Evolutionary conservation across 1,140 invertebrate species (phyloP).

Genomic region (Drosophila funebris): DNA sequence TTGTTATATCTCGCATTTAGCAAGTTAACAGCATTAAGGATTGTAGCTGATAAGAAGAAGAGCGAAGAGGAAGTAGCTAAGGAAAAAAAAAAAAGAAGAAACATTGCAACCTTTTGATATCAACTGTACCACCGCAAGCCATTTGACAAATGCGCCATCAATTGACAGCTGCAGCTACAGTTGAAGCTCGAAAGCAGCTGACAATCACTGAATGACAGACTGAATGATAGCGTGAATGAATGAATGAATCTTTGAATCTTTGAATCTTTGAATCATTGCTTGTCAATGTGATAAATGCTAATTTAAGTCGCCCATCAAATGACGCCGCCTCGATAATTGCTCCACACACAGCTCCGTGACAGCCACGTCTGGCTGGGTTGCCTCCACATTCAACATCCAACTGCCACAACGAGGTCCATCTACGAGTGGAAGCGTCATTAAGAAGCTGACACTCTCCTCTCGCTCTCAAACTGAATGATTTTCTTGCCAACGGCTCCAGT

Average conservation of each 20-base stretch:
- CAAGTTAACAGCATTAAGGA: background rate
- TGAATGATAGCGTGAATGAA: conserved; percentile 23
- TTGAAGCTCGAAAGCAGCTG: background rate
- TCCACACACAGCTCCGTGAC: background rate
- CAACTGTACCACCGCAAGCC: conserved; percentile 17
- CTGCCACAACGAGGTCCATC: background rate
- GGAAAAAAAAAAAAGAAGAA: too few relatives aligned
- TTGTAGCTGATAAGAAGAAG: background rate
- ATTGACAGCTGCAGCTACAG: conserved; percentile 22
- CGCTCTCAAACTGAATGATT: background rate
- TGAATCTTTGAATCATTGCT: conserved; percentile 29
- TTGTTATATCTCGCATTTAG: background rate
- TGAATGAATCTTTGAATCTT: background rate
- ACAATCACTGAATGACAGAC: conserved; percentile 27
- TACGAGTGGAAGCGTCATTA: conserved; percentile 7
- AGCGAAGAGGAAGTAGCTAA: background rate
- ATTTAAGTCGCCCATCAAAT: conserved; percentile 73
- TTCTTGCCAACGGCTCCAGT: background rate
- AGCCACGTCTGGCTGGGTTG: background rate
- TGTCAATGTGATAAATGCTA: conserved; percentile 77
- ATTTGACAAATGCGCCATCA: conserved; percentile 27
- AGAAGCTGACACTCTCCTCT: background rate
- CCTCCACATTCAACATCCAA: background rate
- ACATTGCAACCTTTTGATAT: conserved; percentile 9
- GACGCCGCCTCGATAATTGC: conserved; percentile 34